These are phyloP conservation scores for Antidorcas marsupialis DNA, from an alignment of 2,113 vertebrate genomes.

Conservation along the genomic window DNA sequence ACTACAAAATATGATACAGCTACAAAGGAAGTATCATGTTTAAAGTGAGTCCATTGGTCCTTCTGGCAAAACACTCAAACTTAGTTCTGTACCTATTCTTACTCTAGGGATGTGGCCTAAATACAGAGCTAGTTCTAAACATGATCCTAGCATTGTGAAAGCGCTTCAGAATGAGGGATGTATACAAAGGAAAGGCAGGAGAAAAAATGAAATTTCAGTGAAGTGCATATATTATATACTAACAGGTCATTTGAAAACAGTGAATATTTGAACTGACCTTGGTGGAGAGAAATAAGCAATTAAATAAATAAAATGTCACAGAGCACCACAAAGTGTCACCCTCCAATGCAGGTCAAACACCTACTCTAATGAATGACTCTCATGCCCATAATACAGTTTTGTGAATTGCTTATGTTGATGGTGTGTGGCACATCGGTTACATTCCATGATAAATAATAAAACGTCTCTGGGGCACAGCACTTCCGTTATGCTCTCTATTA, in stretches of 20 bases:
- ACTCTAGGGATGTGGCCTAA: rapidly evolving
- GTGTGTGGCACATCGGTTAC: slow-evolving; percentile 5
- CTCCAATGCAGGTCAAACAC: background rate
- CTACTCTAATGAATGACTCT: slow-evolving; percentile 3
- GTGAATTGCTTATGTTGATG: slow-evolving; percentile 24
- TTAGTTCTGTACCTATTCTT: background rate
- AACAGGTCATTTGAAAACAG: background rate
- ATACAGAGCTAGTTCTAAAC: background rate
- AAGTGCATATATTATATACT: background rate
- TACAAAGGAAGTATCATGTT: background rate
- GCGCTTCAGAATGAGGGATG: background rate
- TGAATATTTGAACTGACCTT: slow-evolving; percentile 13
- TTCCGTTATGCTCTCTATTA: slow-evolving; percentile 26
- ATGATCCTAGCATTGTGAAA: background rate
- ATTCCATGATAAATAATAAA: slow-evolving; percentile 56
- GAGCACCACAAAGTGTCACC: background rate
- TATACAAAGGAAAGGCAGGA: background rate
- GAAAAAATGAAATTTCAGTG: background rate
- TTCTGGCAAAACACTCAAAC: background rate
- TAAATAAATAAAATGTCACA: background rate
- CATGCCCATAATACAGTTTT: background rate
- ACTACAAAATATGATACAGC: background rate
- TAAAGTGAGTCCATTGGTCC: background rate
- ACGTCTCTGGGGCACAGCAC: background rate
- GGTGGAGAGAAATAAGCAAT: background rate